Evolutionary conservation across 2,888 invertebrate genomes (phyloP), one percentile per base, ranked within the genome.

Genomic region (Liposcelis brunnea): DNA sequence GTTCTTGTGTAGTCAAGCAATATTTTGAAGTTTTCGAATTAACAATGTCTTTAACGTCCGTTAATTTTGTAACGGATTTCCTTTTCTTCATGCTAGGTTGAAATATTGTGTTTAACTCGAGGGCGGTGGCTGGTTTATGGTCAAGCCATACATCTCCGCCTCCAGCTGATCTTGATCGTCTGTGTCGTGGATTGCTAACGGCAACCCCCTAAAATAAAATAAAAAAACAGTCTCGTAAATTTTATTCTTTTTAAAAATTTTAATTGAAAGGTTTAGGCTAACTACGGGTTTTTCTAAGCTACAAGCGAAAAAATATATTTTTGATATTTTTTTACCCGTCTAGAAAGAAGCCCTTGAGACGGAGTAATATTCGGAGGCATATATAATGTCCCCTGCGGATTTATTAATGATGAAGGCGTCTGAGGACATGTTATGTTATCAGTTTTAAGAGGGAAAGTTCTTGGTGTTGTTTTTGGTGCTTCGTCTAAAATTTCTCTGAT

Each of bases 1-100:
- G 80, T 55, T 87, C 86, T 63, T 97, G 95, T 0, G 91, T 82
- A 14, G 91, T 80, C 1, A 98, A 70, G 52, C 93, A 85, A 61
- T 98, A 98, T 57, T 91, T 91, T 0, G 80, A 79, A 53, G 72
- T 75, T 58, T 75, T 79, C 0, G 68, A 63, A 55, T 77, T 74
- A 0, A 75, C 74, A 7, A 90, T 73, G 53, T 55, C 77, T 50
- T 81, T 84, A 0, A 82, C 77, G 50, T 78, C 80, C 0, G 80
- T 81, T 11, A 94, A 65, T 59, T 85, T 82, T 6, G 80, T 79
- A 0, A 94, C 74, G 0, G 91, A 85, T 59, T 85, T 85, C 52
- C 84, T 76, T 57, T 81, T 77, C 48, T 77, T 73, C 56, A 91
- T 77, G 43, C 74, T 70, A 0, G 95, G 93, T 59, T 93, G 91